Percentiles rank a stretch among this genome's conserved stretches.
These are phyloP conservation scores for Nothura maculosa DNA, from an alignment of 2,797 vertebrate species.

Conservation along the genomic window DNA sequence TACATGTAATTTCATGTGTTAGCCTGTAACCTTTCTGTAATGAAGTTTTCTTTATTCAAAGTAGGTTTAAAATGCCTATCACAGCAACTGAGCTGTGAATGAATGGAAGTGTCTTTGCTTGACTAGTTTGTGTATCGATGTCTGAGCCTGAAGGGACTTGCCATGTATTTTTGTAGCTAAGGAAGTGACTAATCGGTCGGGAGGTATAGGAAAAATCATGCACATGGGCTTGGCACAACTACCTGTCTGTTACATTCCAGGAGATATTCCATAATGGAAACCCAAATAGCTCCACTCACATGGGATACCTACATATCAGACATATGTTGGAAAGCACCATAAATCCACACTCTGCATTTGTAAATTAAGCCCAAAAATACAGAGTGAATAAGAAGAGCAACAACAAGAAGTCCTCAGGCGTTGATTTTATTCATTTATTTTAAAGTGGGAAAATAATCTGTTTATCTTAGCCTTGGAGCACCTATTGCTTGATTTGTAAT, in stretches of 20 bases:
- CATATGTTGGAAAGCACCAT: background rate
- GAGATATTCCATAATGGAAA: conserved; percentile 66
- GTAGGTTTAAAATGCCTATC: background rate
- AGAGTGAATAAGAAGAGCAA: background rate
- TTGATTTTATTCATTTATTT: background rate
- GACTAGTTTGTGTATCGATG: background rate
- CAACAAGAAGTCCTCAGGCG: background rate
- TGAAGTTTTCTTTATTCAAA: background rate
- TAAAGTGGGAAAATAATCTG: background rate
- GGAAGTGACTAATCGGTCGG: conserved; percentile 69
- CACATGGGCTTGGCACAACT: conserved; percentile 45
- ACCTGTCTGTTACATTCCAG: conserved; percentile 38
- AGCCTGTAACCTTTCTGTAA: background rate
- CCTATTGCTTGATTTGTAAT: background rate
- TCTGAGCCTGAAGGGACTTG: conserved; percentile 63
- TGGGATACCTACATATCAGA: background rate
- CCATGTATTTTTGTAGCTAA: conserved; percentile 55
- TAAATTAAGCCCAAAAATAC: background rate
- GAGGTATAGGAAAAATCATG: conserved; percentile 69
- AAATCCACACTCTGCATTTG: background rate
- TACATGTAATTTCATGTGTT: background rate
- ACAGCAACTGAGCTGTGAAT: background rate
- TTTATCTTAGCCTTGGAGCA: background rate
- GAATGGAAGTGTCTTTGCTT: conserved; percentile 23
- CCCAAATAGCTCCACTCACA: background rate